phyloP scores from a whole-genome alignment of 1,140 invertebrate genomes.

The Laodelphax striatellus region DNA sequence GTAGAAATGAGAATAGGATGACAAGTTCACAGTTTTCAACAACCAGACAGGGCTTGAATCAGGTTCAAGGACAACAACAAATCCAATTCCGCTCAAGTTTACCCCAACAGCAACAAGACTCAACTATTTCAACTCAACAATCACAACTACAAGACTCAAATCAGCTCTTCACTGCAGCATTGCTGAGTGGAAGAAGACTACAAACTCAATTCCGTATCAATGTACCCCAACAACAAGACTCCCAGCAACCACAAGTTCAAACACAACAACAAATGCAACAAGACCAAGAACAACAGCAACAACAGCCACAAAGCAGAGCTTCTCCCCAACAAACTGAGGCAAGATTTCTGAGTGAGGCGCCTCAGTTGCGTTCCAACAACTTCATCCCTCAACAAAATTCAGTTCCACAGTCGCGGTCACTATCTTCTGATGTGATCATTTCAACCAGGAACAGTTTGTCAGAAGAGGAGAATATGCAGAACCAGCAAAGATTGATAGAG shows the following conservation, averaged over 20 bases:
- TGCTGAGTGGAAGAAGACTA: neutral
- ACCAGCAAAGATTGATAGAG: constrained; percentile 38
- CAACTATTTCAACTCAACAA: constrained; percentile 1
- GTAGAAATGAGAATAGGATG: neutral
- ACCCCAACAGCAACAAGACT: neutral
- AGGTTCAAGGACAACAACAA: neutral
- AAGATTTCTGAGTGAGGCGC: neutral
- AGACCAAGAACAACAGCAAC: neutral
- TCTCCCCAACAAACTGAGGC: neutral
- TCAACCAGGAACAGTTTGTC: constrained; percentile 20
- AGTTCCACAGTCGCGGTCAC: neutral
- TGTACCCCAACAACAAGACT: neutral
- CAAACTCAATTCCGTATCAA: neutral
- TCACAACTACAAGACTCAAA: neutral
- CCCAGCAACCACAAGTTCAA: constrained; percentile 1
- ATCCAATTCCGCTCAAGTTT: neutral
- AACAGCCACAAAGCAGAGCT: neutral
- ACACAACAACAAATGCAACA: constrained; percentile 8
- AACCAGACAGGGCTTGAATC: neutral
- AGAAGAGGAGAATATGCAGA: constrained; percentile 31
- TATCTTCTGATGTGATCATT: constrained; percentile 24
- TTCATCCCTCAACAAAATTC: neutral
- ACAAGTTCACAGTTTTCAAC: neutral
- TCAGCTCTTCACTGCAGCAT: neutral
- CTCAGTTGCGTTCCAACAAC: neutral